Evolutionary conservation across 92 coral and sea anemone species (phyloP).

Genomic region (Ricordea florida): DNA sequence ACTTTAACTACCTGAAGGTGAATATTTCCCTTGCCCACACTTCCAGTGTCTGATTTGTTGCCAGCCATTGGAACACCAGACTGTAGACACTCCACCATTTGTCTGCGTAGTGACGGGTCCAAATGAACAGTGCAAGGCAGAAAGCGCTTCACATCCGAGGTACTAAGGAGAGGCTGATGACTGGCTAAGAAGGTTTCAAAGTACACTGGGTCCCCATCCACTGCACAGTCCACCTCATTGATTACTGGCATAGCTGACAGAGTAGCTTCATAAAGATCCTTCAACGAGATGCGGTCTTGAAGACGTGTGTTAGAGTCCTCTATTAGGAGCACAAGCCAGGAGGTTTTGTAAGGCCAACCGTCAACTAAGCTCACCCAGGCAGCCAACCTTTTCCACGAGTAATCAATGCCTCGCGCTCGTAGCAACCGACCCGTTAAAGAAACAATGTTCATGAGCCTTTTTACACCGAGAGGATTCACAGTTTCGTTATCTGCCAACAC

Average conservation of each 20-base stretch:
- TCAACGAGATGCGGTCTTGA: constrained; percentile 75
- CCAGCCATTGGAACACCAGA: constrained; percentile 44
- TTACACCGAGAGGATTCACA: constrained; percentile 94
- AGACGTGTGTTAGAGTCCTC: constrained; percentile 84
- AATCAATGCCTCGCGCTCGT: constrained; percentile 88
- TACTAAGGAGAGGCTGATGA: constrained; percentile 87
- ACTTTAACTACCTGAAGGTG: constrained; percentile 77
- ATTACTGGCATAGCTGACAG: constrained; percentile 88
- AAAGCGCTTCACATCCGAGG: constrained; percentile 82
- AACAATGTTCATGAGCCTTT: constrained; percentile 88
- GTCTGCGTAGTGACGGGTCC: constrained; percentile 89
- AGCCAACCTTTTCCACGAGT: constrained; percentile 95
- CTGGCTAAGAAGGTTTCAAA: constrained; percentile 94
- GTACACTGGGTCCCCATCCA: constrained; percentile 96
- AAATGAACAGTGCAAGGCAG: constrained; percentile 84
- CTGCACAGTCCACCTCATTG: constrained; percentile 93
- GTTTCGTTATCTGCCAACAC: constrained; percentile 97
- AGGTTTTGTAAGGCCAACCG: constrained; percentile 97
- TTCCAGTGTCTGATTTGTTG: constrained; percentile 79
- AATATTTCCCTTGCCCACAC: constrained; percentile 67
- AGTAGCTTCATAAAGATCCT: constrained; percentile 90
- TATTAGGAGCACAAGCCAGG: constrained; percentile 91
- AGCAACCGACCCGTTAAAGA: constrained; percentile 96
- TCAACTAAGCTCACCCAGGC: constrained; percentile 98
- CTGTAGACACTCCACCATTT: constrained; percentile 93